These are phyloP conservation scores for Koerneria pararmatus DNA, from an alignment of 2,888 invertebrate species.

Conservation along the genomic window DNA sequence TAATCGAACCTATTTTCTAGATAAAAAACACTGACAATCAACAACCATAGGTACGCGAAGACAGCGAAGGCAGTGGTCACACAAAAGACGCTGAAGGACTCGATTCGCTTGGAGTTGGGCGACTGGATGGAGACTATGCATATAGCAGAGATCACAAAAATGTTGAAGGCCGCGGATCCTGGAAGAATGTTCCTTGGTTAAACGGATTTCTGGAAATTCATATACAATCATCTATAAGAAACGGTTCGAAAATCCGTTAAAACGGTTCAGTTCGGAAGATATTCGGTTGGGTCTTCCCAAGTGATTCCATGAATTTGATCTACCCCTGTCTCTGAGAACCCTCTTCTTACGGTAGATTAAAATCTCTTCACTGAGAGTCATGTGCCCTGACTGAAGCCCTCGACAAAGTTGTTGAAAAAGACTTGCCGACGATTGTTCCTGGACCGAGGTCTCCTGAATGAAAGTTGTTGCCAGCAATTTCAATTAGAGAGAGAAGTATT, in stretches of 20 bases:
- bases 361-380: no score
- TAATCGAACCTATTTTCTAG: no score
- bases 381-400: not conserved
- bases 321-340: not conserved
- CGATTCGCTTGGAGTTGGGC: conserved; percentile 51
- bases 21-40: conserved; percentile 60
- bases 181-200: not conserved
- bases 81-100: conserved; percentile 60
- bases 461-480: conserved; percentile 66
- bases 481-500: conserved; percentile 66
- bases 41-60: conserved; percentile 68
- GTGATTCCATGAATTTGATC: no score
- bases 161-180: conserved; percentile 67
- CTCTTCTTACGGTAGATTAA: no score
- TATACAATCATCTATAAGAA: no score
- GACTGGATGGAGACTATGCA: conserved; percentile 64
- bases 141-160: conserved; percentile 66
- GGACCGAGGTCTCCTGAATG: conserved; percentile 65
- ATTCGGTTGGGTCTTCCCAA: no score
- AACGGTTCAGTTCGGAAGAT: no score
- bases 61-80: conserved; percentile 62
- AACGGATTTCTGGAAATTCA: no score
- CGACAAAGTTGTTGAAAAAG: not conserved
- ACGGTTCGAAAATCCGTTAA: no score
- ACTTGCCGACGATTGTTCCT: conserved; percentile 68